Evolutionary conservation across 2,797 vertebrate genomes (phyloP), one percentile per base, ranked within the genome.

Genomic region (Rhynchotus rufescens): DNA sequence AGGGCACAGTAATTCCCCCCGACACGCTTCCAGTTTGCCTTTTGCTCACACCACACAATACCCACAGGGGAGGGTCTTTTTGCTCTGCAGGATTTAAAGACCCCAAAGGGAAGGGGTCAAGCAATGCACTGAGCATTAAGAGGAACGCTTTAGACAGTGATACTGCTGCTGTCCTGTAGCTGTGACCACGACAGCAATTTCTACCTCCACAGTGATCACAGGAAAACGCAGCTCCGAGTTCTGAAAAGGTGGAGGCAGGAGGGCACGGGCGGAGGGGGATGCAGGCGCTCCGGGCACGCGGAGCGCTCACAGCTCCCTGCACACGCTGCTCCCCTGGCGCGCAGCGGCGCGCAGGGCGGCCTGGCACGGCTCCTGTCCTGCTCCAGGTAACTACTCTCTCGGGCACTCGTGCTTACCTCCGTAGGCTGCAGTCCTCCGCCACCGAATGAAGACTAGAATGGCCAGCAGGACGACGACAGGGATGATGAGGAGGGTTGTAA

Each of bases 401-500:
- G 28, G 88, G 54, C 74, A 83, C 15, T 84, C 32, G 54, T 67
- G 44, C 56, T 96, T 95, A 98, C 98, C 98, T 98, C 97, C 97
- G 97, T 97, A 98, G 96, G 89, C 97, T 97, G 98, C 96, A 96
- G 97, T 98, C 95, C 98, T 99, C 94, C 97, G 99, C 98, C 98
- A 99, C 93, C 98, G 98, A 96, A 99, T 98, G 94, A 99, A 98
- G 80, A 98, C 86, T n/a, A 98, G 98, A 71, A 98, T 97, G 86
- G 97, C 96, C 92, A 99, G 93, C 94, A 99, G 98, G 66, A 98
- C 92, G 96, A 98, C 94, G 91, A 99, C 88, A 34, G 99, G 99
- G 79, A 99, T 96, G 66, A 99, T 97, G 91, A 99, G 98, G 84
- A 99, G 98, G 61, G 98, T 98, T 88, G 98, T 99, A 96, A 99